Percentiles rank a stretch among this genome's conserved stretches.
Evolutionary conservation across 1,140 invertebrate genomes (phyloP).

Genomic region (Drosophila kanapiae): DNA sequence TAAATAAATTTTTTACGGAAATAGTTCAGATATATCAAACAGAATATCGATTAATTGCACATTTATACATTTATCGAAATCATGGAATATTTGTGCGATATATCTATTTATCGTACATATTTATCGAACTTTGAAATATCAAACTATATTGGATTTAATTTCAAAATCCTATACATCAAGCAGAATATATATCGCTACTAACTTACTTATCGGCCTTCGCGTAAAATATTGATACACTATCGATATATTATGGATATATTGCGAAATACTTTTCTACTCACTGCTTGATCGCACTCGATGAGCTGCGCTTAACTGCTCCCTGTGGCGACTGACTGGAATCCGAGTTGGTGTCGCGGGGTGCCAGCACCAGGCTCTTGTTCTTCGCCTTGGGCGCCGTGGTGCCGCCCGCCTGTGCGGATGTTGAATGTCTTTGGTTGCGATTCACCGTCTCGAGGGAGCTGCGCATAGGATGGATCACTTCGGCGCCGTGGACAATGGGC

Average conservation of each 20-base stretch:
- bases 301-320: constrained; percentile 57
- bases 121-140: background rate
- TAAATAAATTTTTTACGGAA: too few relatives aligned
- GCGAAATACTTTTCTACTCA: constrained; percentile 12
- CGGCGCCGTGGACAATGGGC: constrained; percentile 87
- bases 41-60: background rate
- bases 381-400: constrained; percentile 42
- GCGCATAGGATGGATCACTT: constrained; percentile 86
- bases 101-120: background rate
- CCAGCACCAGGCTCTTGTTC: constrained; percentile 60
- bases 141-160: too few relatives aligned
- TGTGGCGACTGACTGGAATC: constrained; percentile 80
- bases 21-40: background rate
- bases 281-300: constrained; percentile 57
- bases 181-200: too few relatives aligned
- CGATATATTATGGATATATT: background rate
- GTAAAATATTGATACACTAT: background rate
- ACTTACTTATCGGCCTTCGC: background rate
- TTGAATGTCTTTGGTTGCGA: constrained; percentile 29
- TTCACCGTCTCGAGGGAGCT: constrained; percentile 9
- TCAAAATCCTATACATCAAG: too few relatives aligned
- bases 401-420: background rate
- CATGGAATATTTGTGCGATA: too few relatives aligned
- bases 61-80: background rate
- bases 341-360: constrained; percentile 71